phyloP scores from a whole-genome alignment of 2,113 vertebrate genomes.

The Heloderma charlesbogerti region DNA sequence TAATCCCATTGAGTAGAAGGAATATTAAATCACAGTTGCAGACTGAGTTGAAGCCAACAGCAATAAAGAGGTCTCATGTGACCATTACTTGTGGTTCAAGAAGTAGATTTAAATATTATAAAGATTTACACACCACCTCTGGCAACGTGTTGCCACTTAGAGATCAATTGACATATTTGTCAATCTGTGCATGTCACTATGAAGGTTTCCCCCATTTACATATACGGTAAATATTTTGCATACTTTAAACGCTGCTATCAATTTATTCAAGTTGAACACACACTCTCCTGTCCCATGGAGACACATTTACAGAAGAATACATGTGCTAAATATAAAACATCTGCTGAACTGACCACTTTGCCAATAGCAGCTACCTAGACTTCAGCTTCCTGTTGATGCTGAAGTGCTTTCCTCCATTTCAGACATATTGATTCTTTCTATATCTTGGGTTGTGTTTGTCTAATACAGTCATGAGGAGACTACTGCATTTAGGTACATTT shows the following conservation, averaged over 20 bases:
- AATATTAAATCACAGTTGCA: neutral
- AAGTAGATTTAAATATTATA: slow-evolving; percentile 67
- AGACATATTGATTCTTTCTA: fast-evolving
- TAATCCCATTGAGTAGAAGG: neutral
- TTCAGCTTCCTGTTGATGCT: slow-evolving; percentile 27
- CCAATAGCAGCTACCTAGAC: neutral
- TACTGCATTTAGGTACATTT: neutral
- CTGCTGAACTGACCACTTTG: slow-evolving; percentile 36
- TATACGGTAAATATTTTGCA: slow-evolving; percentile 66
- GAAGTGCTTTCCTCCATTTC: neutral
- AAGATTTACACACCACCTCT: slow-evolving; percentile 65
- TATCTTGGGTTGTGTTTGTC: neutral
- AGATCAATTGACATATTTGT: slow-evolving; percentile 69
- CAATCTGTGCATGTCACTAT: slow-evolving; percentile 65
- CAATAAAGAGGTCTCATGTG: slow-evolving; percentile 61
- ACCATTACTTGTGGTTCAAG: slow-evolving; percentile 60
- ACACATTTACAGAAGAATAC: slow-evolving; percentile 48
- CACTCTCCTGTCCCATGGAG: neutral
- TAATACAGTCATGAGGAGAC: neutral
- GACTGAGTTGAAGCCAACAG: neutral
- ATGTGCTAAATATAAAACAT: slow-evolving; percentile 49
- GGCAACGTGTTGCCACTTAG: slow-evolving; percentile 70
- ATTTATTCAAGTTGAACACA: slow-evolving; percentile 38
- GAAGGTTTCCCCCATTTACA: slow-evolving; percentile 66
- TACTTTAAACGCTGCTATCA: slow-evolving; percentile 58